phyloP scores from a whole-genome alignment of 2,113 vertebrate species.

The Theristicus caerulescens region DNA sequence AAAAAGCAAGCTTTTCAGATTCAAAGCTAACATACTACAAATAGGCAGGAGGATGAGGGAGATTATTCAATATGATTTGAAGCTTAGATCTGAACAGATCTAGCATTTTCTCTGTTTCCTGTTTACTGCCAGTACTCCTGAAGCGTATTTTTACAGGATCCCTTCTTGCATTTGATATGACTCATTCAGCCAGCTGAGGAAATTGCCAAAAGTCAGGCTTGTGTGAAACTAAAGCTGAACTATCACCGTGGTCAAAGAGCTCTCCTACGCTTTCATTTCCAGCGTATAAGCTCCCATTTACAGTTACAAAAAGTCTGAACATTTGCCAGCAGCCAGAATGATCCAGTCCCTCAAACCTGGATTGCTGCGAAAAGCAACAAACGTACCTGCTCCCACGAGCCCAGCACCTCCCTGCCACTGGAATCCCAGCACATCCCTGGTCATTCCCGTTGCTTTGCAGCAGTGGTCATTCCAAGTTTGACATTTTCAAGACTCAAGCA shows the following conservation, averaged over 20 bases:
- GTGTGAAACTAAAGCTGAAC: fast-evolving
- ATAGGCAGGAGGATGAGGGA: fast-evolving
- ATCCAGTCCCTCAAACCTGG: fast-evolving
- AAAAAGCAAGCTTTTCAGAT: fast-evolving
- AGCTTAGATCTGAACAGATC: fast-evolving
- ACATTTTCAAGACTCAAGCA: fast-evolving
- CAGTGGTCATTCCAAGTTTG: fast-evolving
- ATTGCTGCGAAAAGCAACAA: fast-evolving
- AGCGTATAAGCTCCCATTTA: fast-evolving
- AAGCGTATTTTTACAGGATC: fast-evolving
- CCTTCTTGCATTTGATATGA: fast-evolving
- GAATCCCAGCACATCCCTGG: fast-evolving
- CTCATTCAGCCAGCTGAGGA: fast-evolving
- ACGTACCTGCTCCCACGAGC: fast-evolving
- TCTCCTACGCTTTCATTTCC: fast-evolving
- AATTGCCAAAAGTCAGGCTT: fast-evolving
- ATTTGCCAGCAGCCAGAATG: fast-evolving
- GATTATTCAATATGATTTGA: fast-evolving
- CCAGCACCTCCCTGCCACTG: background rate
- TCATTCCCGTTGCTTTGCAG: fast-evolving
- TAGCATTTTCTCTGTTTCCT: background rate
- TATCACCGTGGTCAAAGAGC: fast-evolving
- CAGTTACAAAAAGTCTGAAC: fast-evolving
- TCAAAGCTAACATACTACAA: fast-evolving
- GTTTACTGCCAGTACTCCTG: fast-evolving